Base-by-base conservation (phyloP, 2,888 invertebrate species). In the Pantelozetes paolii region DNA sequence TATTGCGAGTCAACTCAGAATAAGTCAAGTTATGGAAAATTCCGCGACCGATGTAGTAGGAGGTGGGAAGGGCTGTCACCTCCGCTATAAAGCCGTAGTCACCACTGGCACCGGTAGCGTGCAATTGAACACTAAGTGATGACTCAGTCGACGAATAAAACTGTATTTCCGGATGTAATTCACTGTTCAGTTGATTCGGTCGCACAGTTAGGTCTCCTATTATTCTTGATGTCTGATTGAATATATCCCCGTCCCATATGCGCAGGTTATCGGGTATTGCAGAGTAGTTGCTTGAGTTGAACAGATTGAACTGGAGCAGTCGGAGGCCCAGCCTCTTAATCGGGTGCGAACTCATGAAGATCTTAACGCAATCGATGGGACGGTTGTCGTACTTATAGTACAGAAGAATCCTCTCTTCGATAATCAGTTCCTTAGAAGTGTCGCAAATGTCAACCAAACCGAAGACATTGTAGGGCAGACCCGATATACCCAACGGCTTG, bases 371-470 rank as follows among this genome's bases (percentile, higher is more conserved):
- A 81, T 97, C 98, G 0, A 96, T 92, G 0, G 96, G 93, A 82
- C 90, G 89, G 79, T 95, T 95, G 80, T 95, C 94, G 80, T 99
- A 99, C 82, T 97, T 98, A 83, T 95, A 97, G 82, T 96, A 99
- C 26, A 99, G 82, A 0, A 98, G 83, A 6, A 97, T 88, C 67
- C 97, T 86, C 81, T 97, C 94, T 82, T 94, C 91, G 1, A 99
- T 88, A 1, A 87, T 86, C 20, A 99, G 88, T 81, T 92, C 90
- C 84, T 99, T 99, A 73, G 90, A 89, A 0, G 95, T 91, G 81
- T 96, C 94, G 82, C 99, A 99, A 78, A 98, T 94, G 79, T 98
- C 95, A 20, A 99, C 88, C 79, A 99, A 84, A 40, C 98, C 95
- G 83, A 95, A 97, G 50, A 95, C 83, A 80, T 93, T 88, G 81